Evolutionary conservation across 2,797 vertebrate genomes (phyloP).

Genomic region (Diplodus sargus): DNA sequence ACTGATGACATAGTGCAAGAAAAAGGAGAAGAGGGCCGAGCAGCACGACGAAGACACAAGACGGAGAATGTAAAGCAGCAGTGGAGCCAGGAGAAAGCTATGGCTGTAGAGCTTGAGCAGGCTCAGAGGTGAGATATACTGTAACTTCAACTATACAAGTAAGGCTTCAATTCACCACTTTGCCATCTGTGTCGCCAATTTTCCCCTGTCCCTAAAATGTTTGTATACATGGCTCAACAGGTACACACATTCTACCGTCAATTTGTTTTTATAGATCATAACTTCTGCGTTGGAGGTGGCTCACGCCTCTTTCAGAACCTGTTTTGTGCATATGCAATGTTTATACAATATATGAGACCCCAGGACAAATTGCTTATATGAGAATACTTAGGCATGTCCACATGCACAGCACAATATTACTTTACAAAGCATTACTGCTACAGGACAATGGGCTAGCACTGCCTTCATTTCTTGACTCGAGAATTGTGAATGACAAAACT

Average conservation of each 20-base stretch:
- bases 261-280: too few relatives aligned
- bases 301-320: too few relatives aligned
- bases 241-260: too few relatives aligned
- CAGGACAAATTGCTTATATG: not conserved
- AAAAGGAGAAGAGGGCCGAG: conserved; percentile 91
- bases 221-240: too few relatives aligned
- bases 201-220: too few relatives aligned
- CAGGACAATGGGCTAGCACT: not conserved
- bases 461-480: not conserved
- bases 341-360: too few relatives aligned
- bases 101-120: conserved; percentile 88
- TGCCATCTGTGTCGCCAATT: too few relatives aligned
- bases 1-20: conserved; percentile 97
- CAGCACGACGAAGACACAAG: conserved; percentile 91
- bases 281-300: too few relatives aligned
- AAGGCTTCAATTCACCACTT: too few relatives aligned
- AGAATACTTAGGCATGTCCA: not conserved
- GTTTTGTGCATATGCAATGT: too few relatives aligned
- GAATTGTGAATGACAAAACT: conserved; percentile 24
- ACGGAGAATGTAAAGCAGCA: conserved; percentile 95
- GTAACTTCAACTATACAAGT: too few relatives aligned
- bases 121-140: conserved; percentile 83
- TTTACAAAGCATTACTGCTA: not conserved
- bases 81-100: conserved; percentile 88
- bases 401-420: not conserved